Evolutionary conservation across 2,797 vertebrate genomes (phyloP), one percentile per base, ranked within the genome.

Genomic region (Pantherophis vulpinus): DNA sequence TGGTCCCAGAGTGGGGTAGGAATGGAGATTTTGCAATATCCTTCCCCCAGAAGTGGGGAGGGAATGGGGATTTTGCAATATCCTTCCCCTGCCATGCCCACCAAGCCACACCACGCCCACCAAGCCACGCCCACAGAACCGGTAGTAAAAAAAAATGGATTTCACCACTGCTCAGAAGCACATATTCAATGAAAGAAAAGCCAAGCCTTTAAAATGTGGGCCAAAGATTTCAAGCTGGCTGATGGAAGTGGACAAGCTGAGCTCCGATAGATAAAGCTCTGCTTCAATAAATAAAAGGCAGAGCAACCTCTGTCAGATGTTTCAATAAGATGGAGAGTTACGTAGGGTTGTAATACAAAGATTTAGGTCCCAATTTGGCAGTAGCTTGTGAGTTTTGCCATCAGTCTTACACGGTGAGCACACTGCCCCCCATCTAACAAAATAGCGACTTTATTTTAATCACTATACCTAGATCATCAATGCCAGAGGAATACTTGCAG

Each of bases 381-480:
- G 63, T 18, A 18, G 88, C 79, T 37, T 90, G 55, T 51, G 55
- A 56, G 79, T 92, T 94, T 90, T 89, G 42, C 88, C 59, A 90
- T 92, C 79, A 90, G 92, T 90, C 87, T 61, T 1, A 25, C 60
- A 90, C 92, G 91, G 93, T 91, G 90, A 93, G 58, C 66, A 55
- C 90, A 58, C 51, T 86, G 83, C 86, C n/a, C 90, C 63, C 63
- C 70, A 29, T 91, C 87, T 63, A 91, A 63, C 90, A 91, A 91
- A 93, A 91, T 54, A 7, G n/a, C 1, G 59, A 58, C 90, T 93
- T 93, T 89, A 93, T 89, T 93, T 93, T 93, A 86, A 93, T 93
- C 90, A 89, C 87, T 74, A 86, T 63, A 58, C 70, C 90, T 91
- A 86, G 87, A 93, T 93, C 93, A 91, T 89, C 87, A 89, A 91